Conservation (phyloP, 2,113 vertebrate species). For the Phoxinus phoxinus region DNA sequence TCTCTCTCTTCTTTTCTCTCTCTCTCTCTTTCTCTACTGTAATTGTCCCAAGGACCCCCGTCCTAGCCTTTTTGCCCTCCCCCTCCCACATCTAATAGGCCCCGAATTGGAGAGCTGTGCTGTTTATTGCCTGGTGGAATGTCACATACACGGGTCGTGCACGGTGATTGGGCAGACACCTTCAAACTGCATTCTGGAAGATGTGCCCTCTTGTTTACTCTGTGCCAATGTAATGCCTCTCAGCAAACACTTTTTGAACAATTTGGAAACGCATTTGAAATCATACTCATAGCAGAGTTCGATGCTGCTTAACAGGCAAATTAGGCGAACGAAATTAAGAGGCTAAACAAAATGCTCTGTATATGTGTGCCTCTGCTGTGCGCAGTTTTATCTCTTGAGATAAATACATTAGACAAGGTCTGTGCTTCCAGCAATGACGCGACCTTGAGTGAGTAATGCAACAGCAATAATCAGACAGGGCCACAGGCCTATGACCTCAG, state of each 20-base stretch:
- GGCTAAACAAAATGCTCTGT: slow-evolving; percentile 10
- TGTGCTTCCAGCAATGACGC: slow-evolving; percentile 70
- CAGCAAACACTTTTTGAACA: neutral
- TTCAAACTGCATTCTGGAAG: slow-evolving; percentile 20
- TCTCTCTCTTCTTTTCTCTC: slow-evolving; percentile 20
- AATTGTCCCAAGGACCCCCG: slow-evolving; percentile 66
- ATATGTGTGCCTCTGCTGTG: slow-evolving; percentile 50
- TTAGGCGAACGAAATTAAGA: neutral
- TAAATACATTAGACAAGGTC: slow-evolving; percentile 70
- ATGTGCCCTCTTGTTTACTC: neutral
- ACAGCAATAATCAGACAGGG: slow-evolving; percentile 64
- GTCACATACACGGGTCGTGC: slow-evolving; percentile 65
- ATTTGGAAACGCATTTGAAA: neutral
- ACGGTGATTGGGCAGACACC: slow-evolving; percentile 45
- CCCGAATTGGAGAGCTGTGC: slow-evolving; percentile 51
- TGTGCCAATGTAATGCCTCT: slow-evolving; percentile 42
- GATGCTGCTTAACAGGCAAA: neutral
- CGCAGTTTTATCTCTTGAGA: slow-evolving; percentile 64
- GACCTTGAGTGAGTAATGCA: slow-evolving; percentile 74
- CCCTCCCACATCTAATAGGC: slow-evolving; percentile 6
- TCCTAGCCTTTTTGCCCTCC: slow-evolving; percentile 49
- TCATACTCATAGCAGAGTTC: neutral
- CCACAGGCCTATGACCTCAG: slow-evolving; percentile 60
- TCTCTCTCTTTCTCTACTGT: slow-evolving; percentile 65
- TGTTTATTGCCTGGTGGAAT: slow-evolving; percentile 68